Conservation (phyloP, 2,113 vertebrate genomes). For the Gadus chalcogrammus region DNA sequence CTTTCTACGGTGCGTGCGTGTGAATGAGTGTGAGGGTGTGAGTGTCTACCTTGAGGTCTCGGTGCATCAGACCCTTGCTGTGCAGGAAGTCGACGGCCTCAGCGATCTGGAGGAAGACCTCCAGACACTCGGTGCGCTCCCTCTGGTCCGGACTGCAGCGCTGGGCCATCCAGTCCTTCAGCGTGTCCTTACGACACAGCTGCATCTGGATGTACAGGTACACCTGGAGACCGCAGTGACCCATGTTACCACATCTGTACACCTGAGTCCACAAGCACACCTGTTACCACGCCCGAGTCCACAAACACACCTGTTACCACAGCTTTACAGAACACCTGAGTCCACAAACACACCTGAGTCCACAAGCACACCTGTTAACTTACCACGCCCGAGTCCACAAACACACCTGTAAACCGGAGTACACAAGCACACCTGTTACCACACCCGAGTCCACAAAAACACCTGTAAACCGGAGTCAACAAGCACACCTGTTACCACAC, state of each 20-base stretch:
- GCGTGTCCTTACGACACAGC: slow-evolving; percentile 95
- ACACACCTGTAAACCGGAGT: too few species aligned
- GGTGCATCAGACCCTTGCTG: slow-evolving; percentile 96
- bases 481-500: too few species aligned
- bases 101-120: slow-evolving; percentile 95
- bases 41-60: slow-evolving; percentile 92
- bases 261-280: too few species aligned
- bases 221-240: slow-evolving; percentile 57
- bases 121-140: slow-evolving; percentile 83
- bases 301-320: background rate
- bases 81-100: slow-evolving; percentile 95
- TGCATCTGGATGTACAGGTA: slow-evolving; percentile 99
- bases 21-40: slow-evolving; percentile 1
- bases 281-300: slow-evolving; percentile 64
- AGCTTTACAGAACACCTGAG: too few species aligned
- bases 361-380: too few species aligned
- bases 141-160: slow-evolving; percentile 83
- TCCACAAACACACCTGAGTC: too few species aligned
- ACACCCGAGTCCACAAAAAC: too few species aligned
- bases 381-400: too few species aligned
- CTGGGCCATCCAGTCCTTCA: slow-evolving; percentile 96
- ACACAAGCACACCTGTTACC: too few species aligned
- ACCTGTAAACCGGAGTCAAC: too few species aligned
- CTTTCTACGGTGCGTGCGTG: background rate
- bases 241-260: too few species aligned